phyloP scores from a whole-genome alignment of 2,888 invertebrate genomes.

The Patella ulyssiponensis region DNA sequence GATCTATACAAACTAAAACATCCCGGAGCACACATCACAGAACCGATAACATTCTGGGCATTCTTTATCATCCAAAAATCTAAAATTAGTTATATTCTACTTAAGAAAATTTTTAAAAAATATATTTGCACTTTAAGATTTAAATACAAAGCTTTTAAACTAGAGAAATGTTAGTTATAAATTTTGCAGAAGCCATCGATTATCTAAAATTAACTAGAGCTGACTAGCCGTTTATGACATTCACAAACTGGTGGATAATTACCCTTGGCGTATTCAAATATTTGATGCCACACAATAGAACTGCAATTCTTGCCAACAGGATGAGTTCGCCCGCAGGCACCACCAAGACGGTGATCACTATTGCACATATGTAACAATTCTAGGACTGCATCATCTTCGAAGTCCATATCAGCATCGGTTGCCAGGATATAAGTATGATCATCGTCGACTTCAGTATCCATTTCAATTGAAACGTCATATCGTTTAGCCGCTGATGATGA shows the following conservation, averaged over 20 bases:
- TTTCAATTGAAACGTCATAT: not conserved
- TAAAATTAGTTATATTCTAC: constrained; percentile 18
- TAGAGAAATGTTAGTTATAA: no score
- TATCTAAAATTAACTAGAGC: no score
- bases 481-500: not conserved
- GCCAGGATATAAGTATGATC: constrained; percentile 56
- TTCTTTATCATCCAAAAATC: constrained; percentile 62
- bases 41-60: constrained; percentile 59
- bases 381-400: constrained; percentile 46
- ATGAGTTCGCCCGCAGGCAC: constrained; percentile 55
- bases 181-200: no score
- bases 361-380: constrained; percentile 48
- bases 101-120: no score
- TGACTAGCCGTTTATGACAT: no score
- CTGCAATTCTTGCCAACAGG: constrained; percentile 49
- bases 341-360: constrained; percentile 47
- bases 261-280: constrained; percentile 60
- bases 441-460: constrained; percentile 36
- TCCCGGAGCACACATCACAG: constrained; percentile 58
- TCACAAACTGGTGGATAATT: not conserved
- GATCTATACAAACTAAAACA: constrained; percentile 58
- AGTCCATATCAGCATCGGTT: constrained; percentile 60
- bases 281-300: constrained; percentile 56
- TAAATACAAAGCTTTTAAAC: no score
- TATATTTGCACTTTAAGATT: no score